Evolutionary conservation across 2,888 invertebrate genomes (phyloP), one percentile per base, ranked within the genome.

Genomic region (Eupithecia subfuscata): DNA sequence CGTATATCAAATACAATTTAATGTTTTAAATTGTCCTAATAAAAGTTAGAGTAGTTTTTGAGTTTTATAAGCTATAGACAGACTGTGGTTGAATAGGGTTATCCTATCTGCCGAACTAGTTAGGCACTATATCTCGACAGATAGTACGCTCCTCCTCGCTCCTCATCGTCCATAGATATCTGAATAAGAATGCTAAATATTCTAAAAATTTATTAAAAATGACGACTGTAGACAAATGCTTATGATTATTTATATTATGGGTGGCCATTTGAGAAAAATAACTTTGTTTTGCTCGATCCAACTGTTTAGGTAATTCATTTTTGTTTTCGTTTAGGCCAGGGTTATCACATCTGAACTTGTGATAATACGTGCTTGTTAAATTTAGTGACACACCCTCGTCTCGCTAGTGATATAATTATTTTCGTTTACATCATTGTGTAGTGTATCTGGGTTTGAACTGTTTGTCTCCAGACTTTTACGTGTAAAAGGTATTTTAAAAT

Each of bases 301-400:
- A 64, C 34, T 63, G 25, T 2, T 64, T 64, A 64, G 64, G 30
- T 64, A 64, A 34, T 64, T 3, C 22, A 56, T 22, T 67, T 40
- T 67, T 40, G 40, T 40, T 67, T 67, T 7, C 40, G 11, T 40
- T 43, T 37, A 43, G 68, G 6, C 48, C 30, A 40, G 71, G 70
- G 73, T 71, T 76, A 76, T 76, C 76, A 37, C 40, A 7, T 6
- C 30, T 73, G 76, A 76, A 73, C 76, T 68, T 45, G 2, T 37
- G 68, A 68, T 68, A 43, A 7, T 11, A 2, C 37, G 67, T 43
- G 68, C 22, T 68, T 22, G 22, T 43, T 14, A 25, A 22, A 25
- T 12, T 43, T 40, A 67, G 34, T 60, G 76, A 69, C 76, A 76
- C 76, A 76, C 76, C 76, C 76, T 52, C n/a, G 2, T 6, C 25